These are phyloP conservation scores for Platorchestia sp. DNA, from an alignment of 1,140 invertebrate species.

Conservation along the genomic window DNA sequence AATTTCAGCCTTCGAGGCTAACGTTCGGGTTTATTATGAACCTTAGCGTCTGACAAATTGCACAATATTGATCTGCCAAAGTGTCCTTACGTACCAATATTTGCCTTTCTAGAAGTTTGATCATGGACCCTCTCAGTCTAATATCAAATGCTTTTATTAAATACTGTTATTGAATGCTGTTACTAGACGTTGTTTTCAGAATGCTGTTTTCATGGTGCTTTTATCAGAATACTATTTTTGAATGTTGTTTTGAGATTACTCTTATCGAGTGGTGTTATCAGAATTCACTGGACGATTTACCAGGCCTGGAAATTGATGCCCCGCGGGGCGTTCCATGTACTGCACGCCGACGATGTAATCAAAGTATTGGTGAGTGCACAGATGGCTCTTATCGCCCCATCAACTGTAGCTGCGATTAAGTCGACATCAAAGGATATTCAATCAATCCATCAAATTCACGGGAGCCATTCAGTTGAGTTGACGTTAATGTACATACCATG, in stretches of 20 bases:
- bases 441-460: constrained; percentile 16
- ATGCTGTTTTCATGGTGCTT: too few species aligned
- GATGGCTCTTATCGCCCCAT: constrained; percentile 21
- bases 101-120: neutral
- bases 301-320: neutral
- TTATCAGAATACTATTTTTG: too few species aligned
- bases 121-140: neutral
- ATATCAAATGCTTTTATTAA: neutral
- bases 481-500: neutral
- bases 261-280: too few species aligned
- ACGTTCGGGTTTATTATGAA: neutral
- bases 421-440: constrained; percentile 32
- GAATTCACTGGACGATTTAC: neutral
- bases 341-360: neutral
- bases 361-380: neutral
- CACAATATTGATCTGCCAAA: neutral
- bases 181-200: too few species aligned
- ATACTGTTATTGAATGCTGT: too few species aligned
- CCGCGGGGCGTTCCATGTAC: neutral
- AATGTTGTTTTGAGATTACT: too few species aligned
- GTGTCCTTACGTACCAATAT: neutral
- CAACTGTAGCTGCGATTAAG: neutral
- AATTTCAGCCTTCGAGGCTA: neutral
- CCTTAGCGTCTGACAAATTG: neutral
- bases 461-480: neutral